Evolutionary conservation across 2,113 vertebrate genomes (phyloP).

Genomic region (Apodemus sylvaticus): DNA sequence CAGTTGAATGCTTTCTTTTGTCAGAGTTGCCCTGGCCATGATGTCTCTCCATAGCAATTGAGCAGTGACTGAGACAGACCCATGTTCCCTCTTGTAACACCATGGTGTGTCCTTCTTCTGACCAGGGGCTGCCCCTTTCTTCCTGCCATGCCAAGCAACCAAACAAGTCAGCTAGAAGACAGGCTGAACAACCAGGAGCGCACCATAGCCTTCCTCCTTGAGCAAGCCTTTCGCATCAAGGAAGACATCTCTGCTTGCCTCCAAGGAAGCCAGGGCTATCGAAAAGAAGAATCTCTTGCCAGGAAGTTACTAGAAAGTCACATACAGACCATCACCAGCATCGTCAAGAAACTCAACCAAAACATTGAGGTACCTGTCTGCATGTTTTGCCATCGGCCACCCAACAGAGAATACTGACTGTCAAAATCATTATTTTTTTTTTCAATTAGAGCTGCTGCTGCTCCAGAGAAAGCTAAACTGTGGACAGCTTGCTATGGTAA

Average conservation of each 20-base stretch:
- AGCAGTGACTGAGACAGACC: background rate
- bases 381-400: background rate
- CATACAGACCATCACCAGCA: constrained; percentile 88
- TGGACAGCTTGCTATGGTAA: background rate
- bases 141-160: constrained; percentile 58
- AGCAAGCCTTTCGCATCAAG: constrained; percentile 89
- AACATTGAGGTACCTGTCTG: constrained; percentile 86
- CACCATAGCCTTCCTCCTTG: constrained; percentile 86
- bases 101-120: background rate
- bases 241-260: constrained; percentile 86
- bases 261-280: constrained; percentile 78
- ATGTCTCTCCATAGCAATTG: background rate
- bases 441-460: constrained; percentile 41
- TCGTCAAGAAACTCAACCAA: constrained; percentile 89
- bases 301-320: constrained; percentile 88
- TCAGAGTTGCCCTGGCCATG: background rate
- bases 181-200: constrained; percentile 84
- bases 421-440: background rate
- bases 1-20: background rate
- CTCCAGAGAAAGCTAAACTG: background rate
- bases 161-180: constrained; percentile 78
- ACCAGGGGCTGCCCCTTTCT: constrained; percentile 69
- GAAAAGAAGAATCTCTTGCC: constrained; percentile 82
- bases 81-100: background rate
- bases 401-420: background rate